Evolutionary conservation across 2,797 vertebrate genomes (phyloP).

Genomic region (Typhlichthys eigenmanni): DNA sequence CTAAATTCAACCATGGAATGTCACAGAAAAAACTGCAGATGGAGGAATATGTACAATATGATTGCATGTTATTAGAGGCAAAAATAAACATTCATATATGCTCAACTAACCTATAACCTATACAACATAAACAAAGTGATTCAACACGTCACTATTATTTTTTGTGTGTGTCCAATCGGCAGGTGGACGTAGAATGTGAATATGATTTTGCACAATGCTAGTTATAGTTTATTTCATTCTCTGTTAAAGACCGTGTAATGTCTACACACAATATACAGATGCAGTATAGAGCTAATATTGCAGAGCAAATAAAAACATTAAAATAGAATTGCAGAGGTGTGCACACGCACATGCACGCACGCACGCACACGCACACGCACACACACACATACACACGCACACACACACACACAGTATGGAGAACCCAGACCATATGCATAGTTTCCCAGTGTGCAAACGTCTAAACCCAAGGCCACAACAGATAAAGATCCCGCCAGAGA

Average conservation of each 20-base stretch:
- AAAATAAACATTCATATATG: constrained; percentile 1
- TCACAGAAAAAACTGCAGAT: not conserved
- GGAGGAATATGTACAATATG: not conserved
- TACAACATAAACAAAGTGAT: not conserved
- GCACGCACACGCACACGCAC: not conserved
- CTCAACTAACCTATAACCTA: too few species aligned
- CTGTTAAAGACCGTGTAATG: not conserved
- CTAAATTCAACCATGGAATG: not conserved
- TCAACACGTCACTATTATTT: not conserved
- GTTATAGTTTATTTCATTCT: not conserved
- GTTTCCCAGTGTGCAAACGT: constrained; percentile 35
- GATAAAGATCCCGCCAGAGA: constrained; percentile 37
- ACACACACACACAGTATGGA: constrained; percentile 2
- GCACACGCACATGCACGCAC: constrained; percentile 2
- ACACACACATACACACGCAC: constrained; percentile 1
- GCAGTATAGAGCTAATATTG: not conserved
- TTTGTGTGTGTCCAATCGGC: not conserved
- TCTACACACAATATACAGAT: not conserved
- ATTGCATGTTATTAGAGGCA: constrained; percentile 1
- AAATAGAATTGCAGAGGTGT: not conserved
- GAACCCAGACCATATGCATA: constrained; percentile 20
- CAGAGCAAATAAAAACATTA: not conserved
- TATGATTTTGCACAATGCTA: not conserved
- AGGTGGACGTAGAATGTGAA: constrained; percentile 19
- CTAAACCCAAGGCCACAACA: constrained; percentile 19